Conservation (phyloP, 1,140 invertebrate genomes). For the Drosophila ohnishii region DNA sequence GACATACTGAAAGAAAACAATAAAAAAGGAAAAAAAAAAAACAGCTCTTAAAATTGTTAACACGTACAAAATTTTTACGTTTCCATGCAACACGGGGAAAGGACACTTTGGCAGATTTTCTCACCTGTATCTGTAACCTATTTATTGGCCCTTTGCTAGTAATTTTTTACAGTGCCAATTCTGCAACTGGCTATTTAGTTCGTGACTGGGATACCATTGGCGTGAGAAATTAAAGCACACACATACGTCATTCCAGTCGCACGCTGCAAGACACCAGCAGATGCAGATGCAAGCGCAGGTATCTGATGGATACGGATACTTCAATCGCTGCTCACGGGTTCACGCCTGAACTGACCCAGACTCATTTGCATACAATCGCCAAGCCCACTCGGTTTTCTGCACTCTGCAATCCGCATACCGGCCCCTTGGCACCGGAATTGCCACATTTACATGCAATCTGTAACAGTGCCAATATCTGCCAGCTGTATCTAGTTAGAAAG, state of each 20-base stretch:
- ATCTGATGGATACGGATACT: constrained; percentile 37
- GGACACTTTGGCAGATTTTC: no score
- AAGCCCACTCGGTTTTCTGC: constrained; percentile 18
- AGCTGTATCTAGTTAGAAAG: constrained; percentile 34
- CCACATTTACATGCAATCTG: constrained; percentile 41
- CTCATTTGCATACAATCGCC: constrained; percentile 71
- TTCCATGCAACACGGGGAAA: no score
- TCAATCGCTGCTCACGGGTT: constrained; percentile 31
- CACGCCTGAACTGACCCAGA: constrained; percentile 33
- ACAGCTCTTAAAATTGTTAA: neutral
- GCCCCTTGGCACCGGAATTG: constrained; percentile 42
- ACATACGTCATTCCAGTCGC: constrained; percentile 23
- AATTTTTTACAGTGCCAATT: constrained; percentile 12
- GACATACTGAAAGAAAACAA: neutral
- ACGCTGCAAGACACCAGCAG: constrained; percentile 1
- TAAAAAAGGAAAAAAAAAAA: neutral
- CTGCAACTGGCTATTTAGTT: constrained; percentile 20
- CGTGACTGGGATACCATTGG: constrained; percentile 39
- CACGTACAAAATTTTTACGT: neutral
- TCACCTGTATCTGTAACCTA: neutral
- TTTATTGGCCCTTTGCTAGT: no score
- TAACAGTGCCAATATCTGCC: constrained; percentile 11
- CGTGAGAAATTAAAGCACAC: constrained; percentile 53
- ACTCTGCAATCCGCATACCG: constrained; percentile 35
- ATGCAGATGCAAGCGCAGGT: constrained; percentile 39